phyloP scores from a whole-genome alignment of 2,888 invertebrate genomes.

The Drosophila diplacantha region DNA sequence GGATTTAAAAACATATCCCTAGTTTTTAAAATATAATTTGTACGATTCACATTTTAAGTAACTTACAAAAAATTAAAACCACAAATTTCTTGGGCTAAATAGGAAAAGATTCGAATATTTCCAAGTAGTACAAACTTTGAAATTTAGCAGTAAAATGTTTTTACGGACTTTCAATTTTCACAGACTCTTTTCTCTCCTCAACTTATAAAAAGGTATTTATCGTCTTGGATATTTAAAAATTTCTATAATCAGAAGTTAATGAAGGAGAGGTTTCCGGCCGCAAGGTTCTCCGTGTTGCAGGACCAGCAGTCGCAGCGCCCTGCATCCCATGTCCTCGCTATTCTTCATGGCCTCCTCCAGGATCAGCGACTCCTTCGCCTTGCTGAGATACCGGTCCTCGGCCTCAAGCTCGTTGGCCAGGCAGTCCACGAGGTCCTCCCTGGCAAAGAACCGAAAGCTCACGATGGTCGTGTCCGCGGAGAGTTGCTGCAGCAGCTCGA shows the following conservation, averaged over 20 bases:
- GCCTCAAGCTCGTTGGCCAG: conserved; percentile 31
- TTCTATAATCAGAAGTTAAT: neutral
- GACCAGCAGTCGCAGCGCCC: conserved; percentile 33
- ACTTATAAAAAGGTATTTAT: neutral
- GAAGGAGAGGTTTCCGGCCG: neutral
- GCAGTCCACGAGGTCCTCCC: conserved; percentile 15
- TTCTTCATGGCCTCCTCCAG: conserved; percentile 37
- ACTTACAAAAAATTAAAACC: too few relatives aligned
- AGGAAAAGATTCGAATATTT: too few relatives aligned
- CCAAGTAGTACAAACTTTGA: too few relatives aligned
- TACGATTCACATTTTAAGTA: too few relatives aligned
- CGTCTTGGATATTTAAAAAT: neutral
- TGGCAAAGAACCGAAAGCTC: conserved; percentile 9
- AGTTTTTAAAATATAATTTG: too few relatives aligned
- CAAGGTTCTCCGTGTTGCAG: conserved; percentile 26
- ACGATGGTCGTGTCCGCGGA: conserved; percentile 7
- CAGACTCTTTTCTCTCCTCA: neutral
- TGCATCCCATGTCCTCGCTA: conserved; percentile 45
- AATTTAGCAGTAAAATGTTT: neutral
- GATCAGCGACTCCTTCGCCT: conserved; percentile 7
- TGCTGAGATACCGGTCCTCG: conserved; percentile 39
- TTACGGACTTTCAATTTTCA: neutral
- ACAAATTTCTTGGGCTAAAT: too few relatives aligned
- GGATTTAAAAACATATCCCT: too few relatives aligned
- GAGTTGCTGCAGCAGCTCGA: conserved; percentile 22